Base-by-base conservation (phyloP, 2,797 vertebrate species). In the Bovichtus variegatus region DNA sequence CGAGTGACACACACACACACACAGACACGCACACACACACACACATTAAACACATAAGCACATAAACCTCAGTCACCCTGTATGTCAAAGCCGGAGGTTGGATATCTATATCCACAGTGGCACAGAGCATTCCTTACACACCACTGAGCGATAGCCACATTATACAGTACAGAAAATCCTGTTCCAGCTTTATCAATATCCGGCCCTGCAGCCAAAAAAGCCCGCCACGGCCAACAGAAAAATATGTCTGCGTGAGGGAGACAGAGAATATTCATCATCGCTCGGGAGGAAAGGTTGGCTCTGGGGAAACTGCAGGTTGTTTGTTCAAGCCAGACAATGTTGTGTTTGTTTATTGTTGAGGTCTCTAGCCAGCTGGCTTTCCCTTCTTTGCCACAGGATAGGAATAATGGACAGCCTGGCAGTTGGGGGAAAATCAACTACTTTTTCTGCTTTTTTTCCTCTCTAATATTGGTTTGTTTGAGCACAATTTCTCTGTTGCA, bases 331-430 rank as follows among this genome's bases (percentile, higher is more conserved):
- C 87, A 90, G 87, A 90, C 87, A 89, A 75, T 78, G 83, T 87
- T 88, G 80, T 85, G 87, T 93, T 92, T 92, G 87, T 92, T 91
- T 87, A 92, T 93, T 93, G 89, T 92, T 75, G 82, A 84, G 74
- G 83, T 78, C 68, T 81, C 51, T 19, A 69, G 88, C 90, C 93
- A 92, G 91, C 92, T 93, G 90, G 91, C 91, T 76, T 73, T 76
- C 40, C 60, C 54, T 62, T 55, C 86, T 71, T 75, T 83, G 80
- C 89, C 85, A 89, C 76, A 69, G 82, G 85, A 89, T 70, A 85
- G 71, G 62, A 78, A 81, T 87, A 88, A 91, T 84, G 75, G 87
- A 87, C 89, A 83, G 61, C 46, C 74, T 58, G 76, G 87, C 73
- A 80, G 47, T 66, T 71, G 55, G 38, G 67, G 65, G 13, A 13